Conservation (phyloP, 2,797 vertebrate genomes). For the Phoebastria nigripes region DNA sequence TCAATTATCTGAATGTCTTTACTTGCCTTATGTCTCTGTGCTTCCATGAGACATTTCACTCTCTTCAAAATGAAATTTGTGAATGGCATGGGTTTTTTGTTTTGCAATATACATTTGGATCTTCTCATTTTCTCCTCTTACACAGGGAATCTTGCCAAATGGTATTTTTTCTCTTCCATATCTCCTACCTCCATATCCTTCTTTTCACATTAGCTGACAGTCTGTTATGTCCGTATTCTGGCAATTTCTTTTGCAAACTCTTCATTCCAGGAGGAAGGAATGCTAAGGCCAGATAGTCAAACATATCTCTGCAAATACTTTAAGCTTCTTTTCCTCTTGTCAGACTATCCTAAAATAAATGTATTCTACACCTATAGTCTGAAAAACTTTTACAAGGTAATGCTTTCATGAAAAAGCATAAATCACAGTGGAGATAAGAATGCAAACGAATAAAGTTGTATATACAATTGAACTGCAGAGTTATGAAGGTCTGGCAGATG, state of each 20-base stretch:
- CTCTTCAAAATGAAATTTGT: neutral
- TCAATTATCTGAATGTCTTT: neutral
- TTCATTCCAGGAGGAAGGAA: conserved; percentile 31
- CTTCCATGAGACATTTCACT: rapidly evolving
- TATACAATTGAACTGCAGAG: neutral
- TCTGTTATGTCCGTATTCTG: neutral
- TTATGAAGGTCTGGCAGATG: conserved; percentile 3
- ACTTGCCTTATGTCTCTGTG: rapidly evolving
- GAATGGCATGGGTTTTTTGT: neutral
- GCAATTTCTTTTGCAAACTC: neutral
- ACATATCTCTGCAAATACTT: conserved; percentile 6
- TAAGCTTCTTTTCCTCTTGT: conserved; percentile 4
- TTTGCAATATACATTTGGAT: neutral
- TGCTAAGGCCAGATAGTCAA: conserved; percentile 6
- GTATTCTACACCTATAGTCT: neutral
- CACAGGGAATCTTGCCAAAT: neutral
- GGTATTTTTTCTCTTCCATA: neutral
- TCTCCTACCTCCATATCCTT: neutral
- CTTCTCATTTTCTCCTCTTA: neutral
- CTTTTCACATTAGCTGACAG: neutral
- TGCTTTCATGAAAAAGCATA: neutral
- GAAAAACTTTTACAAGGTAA: neutral
- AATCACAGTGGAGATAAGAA: conserved; percentile 3
- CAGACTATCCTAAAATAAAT: conserved; percentile 24
- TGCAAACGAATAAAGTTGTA: neutral